Conservation (phyloP, 2,113 vertebrate species). For the Neodon shergylaensis region DNA sequence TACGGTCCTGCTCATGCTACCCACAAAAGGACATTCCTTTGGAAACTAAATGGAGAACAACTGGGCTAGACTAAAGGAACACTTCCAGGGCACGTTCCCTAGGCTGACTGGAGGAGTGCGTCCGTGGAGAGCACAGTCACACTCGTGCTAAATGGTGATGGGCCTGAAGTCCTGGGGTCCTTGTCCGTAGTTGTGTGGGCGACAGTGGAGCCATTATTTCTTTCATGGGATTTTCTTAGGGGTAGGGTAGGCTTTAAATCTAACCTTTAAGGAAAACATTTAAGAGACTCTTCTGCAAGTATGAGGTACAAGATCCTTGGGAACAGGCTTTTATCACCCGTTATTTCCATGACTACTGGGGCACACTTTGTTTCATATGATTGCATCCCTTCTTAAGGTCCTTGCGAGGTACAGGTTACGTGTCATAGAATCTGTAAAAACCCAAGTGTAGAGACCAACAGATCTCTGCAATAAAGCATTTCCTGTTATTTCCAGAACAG, state of each 20-base stretch:
- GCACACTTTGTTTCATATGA: constrained; percentile 26
- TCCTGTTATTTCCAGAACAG: background rate
- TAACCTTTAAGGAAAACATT: constrained; percentile 46
- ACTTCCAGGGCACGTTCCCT: background rate
- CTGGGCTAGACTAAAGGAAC: constrained; percentile 31
- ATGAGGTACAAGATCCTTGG: background rate
- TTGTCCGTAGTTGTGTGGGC: background rate
- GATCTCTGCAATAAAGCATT: background rate
- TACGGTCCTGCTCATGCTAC: background rate
- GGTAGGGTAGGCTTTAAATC: background rate
- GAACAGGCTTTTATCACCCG: background rate
- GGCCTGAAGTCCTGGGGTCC: background rate
- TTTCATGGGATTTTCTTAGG: background rate
- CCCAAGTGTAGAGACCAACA: background rate
- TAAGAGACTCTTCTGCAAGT: background rate
- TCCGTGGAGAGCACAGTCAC: background rate
- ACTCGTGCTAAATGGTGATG: background rate
- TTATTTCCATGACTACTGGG: background rate
- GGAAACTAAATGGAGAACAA: background rate
- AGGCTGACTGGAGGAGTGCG: background rate
- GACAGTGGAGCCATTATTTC: background rate
- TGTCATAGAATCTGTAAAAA: background rate
- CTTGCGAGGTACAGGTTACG: background rate
- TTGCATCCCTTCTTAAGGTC: constrained; percentile 3
- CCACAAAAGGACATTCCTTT: background rate